Conservation (phyloP, 2,888 invertebrate species). For the Oxystoma pomonae region DNA sequence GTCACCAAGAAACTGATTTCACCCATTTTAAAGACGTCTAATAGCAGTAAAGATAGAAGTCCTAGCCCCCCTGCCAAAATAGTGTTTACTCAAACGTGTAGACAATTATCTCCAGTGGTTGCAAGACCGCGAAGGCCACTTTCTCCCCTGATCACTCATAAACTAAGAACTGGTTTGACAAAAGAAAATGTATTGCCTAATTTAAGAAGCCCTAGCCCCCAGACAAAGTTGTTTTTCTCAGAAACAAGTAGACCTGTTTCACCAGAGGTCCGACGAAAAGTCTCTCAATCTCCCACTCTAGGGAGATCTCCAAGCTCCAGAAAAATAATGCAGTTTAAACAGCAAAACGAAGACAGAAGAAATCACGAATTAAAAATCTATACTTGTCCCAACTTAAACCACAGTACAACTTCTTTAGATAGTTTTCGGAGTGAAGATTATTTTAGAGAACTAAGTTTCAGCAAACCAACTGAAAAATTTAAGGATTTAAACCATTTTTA, state of each 20-base stretch:
- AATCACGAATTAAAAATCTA: constrained; percentile 26
- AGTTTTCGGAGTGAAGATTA: constrained; percentile 58
- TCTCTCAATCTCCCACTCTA: constrained; percentile 29
- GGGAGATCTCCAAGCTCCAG: constrained; percentile 35
- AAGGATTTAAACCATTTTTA: constrained; percentile 83
- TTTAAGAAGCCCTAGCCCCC: constrained; percentile 31
- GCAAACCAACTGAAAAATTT: constrained; percentile 72
- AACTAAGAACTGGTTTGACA: constrained; percentile 27
- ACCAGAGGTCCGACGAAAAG: constrained; percentile 31
- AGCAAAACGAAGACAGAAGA: constrained; percentile 18
- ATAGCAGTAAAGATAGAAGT: constrained; percentile 41
- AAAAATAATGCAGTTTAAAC: constrained; percentile 35
- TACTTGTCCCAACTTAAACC: constrained; percentile 38
- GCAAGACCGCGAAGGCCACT: constrained; percentile 40
- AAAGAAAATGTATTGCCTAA: constrained; percentile 5
- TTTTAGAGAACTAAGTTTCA: constrained; percentile 60
- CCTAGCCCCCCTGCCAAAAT: constrained; percentile 51
- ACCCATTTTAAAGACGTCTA: constrained; percentile 16
- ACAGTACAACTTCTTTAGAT: constrained; percentile 50
- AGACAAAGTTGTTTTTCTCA: constrained; percentile 27
- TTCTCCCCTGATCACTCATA: constrained; percentile 36
- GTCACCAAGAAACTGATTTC: constrained; percentile 24
- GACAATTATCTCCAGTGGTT: constrained; percentile 44
- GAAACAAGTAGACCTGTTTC: constrained; percentile 34
- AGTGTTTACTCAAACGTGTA: constrained; percentile 30